Evolutionary conservation across 2,888 invertebrate genomes (phyloP).

Genomic region (Brachypalpus laphriformis): DNA sequence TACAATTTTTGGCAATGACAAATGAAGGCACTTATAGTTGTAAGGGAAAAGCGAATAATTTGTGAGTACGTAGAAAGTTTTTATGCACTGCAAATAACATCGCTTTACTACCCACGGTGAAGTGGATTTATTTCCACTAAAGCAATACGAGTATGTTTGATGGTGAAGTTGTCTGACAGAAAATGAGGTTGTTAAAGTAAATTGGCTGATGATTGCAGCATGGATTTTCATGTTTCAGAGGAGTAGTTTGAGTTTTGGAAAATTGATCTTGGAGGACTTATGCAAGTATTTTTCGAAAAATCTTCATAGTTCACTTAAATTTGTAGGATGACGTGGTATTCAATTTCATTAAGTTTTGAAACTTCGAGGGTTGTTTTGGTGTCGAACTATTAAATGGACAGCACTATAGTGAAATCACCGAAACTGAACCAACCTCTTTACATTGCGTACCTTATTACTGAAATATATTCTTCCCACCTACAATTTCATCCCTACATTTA

Average conservation of each 20-base stretch:
- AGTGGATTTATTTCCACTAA: neutral
- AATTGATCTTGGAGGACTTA: neutral
- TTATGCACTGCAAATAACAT: neutral
- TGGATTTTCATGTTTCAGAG: neutral
- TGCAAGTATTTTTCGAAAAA: neutral
- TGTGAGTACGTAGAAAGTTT: constrained; percentile 8
- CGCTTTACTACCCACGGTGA: neutral
- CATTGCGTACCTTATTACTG: too few relatives aligned
- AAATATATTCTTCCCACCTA: neutral
- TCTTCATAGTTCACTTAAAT: too few relatives aligned
- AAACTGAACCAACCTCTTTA: too few relatives aligned
- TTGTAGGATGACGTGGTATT: too few relatives aligned
- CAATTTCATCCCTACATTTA: neutral
- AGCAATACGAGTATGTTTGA: neutral
- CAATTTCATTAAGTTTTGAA: too few relatives aligned
- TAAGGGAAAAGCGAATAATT: neutral
- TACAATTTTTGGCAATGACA: constrained; percentile 6
- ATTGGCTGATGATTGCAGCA: constrained; percentile 9
- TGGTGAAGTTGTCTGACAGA: neutral
- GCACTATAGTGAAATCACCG: too few relatives aligned
- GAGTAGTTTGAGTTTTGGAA: neutral
- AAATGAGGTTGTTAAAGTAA: neutral
- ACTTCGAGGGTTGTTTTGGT: too few relatives aligned
- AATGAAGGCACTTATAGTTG: constrained; percentile 9
- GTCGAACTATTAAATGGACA: too few relatives aligned